These are phyloP conservation scores for Ips nitidus DNA, from an alignment of 1,140 invertebrate species.

Conservation along the genomic window DNA sequence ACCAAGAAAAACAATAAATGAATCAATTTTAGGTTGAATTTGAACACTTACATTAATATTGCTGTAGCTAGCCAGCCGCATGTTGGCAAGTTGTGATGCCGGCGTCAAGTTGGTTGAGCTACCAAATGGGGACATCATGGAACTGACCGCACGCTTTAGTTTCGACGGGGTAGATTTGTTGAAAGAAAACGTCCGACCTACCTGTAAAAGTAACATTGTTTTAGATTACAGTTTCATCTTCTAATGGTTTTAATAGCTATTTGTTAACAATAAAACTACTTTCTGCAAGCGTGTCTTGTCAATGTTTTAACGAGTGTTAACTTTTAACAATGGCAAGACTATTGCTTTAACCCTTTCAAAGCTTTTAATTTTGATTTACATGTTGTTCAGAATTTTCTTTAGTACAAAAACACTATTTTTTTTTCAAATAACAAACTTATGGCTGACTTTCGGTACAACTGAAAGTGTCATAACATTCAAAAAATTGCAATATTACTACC, in stretches of 20 bases:
- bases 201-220: slow-evolving; percentile 45
- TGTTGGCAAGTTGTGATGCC: slow-evolving; percentile 73
- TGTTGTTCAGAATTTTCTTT: too few species aligned
- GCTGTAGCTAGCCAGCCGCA: slow-evolving; percentile 79
- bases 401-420: too few species aligned
- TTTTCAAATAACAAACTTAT: too few species aligned
- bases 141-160: slow-evolving; percentile 89
- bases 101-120: slow-evolving; percentile 76
- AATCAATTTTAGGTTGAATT: neutral
- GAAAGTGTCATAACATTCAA: too few species aligned
- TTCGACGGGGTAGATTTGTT: slow-evolving; percentile 88
- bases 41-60: slow-evolving; percentile 75
- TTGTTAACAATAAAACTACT: neutral
- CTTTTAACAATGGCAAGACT: too few species aligned
- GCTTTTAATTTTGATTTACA: too few species aligned
- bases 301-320: too few species aligned
- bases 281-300: too few species aligned
- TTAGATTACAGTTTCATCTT: neutral
- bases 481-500: too few species aligned
- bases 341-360: too few species aligned
- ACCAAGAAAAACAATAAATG: neutral
- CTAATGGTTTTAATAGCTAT: neutral
- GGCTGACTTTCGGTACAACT: too few species aligned
- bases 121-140: slow-evolving; percentile 90
- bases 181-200: slow-evolving; percentile 90